These are phyloP conservation scores for Drosophila anomalipes DNA, from an alignment of 2,888 invertebrate genomes.

Conservation along the genomic window DNA sequence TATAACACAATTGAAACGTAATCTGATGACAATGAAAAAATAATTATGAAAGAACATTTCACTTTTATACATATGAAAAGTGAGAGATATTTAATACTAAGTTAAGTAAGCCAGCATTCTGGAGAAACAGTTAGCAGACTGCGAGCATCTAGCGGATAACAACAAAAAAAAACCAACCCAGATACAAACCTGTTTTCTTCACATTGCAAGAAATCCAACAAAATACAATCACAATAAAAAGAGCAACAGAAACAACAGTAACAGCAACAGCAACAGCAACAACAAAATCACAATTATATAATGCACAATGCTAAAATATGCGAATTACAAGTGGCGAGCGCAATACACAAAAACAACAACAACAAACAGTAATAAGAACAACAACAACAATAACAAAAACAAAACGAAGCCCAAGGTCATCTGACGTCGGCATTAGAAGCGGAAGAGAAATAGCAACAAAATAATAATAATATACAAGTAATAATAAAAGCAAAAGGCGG, in stretches of 20 bases:
- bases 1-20: not conserved
- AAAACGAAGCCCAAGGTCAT: slow-evolving; percentile 71
- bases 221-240: slow-evolving; percentile 5
- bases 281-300: slow-evolving; percentile 60
- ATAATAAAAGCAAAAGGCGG: slow-evolving; percentile 61
- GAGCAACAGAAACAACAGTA: slow-evolving; percentile 9
- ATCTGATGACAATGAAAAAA: slow-evolving; percentile 4
- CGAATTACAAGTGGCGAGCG: slow-evolving; percentile 75
- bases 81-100: slow-evolving; percentile 23
- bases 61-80: slow-evolving; percentile 19
- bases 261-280: not conserved
- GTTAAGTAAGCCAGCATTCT: slow-evolving; percentile 22
- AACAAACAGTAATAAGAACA: slow-evolving; percentile 25
- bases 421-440: slow-evolving; percentile 70
- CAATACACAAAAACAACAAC: slow-evolving; percentile 17
- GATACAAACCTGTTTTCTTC: slow-evolving; percentile 39
- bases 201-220: slow-evolving; percentile 8
- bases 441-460: slow-evolving; percentile 73
- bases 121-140: slow-evolving; percentile 60
- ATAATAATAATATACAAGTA: slow-evolving; percentile 60
- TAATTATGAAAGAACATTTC: slow-evolving; percentile 12
- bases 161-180: slow-evolving; percentile 7
- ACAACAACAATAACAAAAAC: slow-evolving; percentile 22
- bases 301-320: slow-evolving; percentile 69
- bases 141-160: slow-evolving; percentile 58